A percentile compares a stretch with the other conserved stretches of the same genome.
Evolutionary conservation across 2,113 vertebrate species (phyloP).

Genomic region (Mustela lutreola): DNA sequence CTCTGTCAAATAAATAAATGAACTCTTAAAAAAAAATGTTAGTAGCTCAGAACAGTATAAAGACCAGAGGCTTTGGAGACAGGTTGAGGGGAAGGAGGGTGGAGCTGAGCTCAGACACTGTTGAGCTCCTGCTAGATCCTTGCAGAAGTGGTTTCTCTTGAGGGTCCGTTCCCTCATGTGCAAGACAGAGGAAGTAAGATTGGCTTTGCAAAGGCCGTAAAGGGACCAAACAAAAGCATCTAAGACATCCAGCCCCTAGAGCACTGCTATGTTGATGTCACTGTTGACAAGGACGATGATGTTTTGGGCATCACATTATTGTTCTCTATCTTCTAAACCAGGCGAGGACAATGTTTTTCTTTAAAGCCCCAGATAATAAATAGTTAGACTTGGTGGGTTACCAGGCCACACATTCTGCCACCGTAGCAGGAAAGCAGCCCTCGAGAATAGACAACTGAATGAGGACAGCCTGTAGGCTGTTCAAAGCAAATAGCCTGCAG

Average conservation of each 20-base stretch:
- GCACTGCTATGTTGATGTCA: neutral
- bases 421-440: neutral
- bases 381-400: neutral
- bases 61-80: neutral
- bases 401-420: neutral
- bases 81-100: accelerated
- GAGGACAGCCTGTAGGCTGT: too few species aligned
- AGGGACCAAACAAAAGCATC: neutral
- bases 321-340: neutral
- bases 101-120: neutral
- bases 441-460: neutral
- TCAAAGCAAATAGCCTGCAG: neutral
- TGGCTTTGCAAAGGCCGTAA: neutral
- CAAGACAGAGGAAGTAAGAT: neutral
- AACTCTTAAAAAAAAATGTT: neutral
- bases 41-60: neutral
- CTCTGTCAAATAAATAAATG: too few species aligned
- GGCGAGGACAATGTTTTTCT: neutral
- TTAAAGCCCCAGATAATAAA: neutral
- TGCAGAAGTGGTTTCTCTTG: neutral
- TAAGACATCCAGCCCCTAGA: neutral
- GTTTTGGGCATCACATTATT: neutral
- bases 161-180: neutral
- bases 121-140: accelerated
- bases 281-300: too few species aligned